These are phyloP conservation scores for Nothobranchius kuhntae DNA, from an alignment of 2,113 vertebrate genomes.

Conservation along the genomic window DNA sequence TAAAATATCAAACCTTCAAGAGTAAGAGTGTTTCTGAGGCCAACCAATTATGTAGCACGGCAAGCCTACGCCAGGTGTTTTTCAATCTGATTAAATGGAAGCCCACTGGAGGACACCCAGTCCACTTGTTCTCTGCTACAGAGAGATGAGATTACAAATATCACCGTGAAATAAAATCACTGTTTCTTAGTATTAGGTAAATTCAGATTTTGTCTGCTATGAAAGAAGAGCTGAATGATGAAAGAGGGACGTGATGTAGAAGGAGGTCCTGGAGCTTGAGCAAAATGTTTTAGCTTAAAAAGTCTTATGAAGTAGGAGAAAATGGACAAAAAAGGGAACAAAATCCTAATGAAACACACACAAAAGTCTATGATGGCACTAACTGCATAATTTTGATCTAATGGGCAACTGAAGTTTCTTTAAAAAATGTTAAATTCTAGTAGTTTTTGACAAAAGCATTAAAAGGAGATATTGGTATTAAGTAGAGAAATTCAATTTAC, in stretches of 20 bases:
- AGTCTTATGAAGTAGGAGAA: not conserved
- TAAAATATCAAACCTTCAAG: slow-evolving; percentile 60
- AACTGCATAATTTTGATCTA: too few species aligned
- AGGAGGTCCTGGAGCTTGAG: not conserved
- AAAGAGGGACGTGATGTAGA: not conserved
- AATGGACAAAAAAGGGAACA: not conserved
- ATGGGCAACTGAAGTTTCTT: too few species aligned
- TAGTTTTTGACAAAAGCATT: too few species aligned
- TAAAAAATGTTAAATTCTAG: too few species aligned
- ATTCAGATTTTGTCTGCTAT: not conserved
- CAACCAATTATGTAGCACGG: slow-evolving; percentile 60
- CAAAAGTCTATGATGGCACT: not conserved
- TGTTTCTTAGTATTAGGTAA: slow-evolving; percentile 26
- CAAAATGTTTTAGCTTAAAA: not conserved
- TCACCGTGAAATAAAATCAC: slow-evolving; percentile 30
- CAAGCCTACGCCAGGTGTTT: slow-evolving; percentile 53
- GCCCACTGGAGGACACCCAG: slow-evolving; percentile 51
- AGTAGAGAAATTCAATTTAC: too few species aligned
- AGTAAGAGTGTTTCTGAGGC: slow-evolving; percentile 57
- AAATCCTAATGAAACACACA: not conserved
- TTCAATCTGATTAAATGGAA: slow-evolving; percentile 55
- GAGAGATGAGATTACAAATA: slow-evolving; percentile 48
- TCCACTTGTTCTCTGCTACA: slow-evolving; percentile 29
- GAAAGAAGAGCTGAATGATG: not conserved
- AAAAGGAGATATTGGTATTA: too few species aligned